phyloP scores from a whole-genome alignment of 1,140 invertebrate genomes.

The Brachionus manjavacas region DNA sequence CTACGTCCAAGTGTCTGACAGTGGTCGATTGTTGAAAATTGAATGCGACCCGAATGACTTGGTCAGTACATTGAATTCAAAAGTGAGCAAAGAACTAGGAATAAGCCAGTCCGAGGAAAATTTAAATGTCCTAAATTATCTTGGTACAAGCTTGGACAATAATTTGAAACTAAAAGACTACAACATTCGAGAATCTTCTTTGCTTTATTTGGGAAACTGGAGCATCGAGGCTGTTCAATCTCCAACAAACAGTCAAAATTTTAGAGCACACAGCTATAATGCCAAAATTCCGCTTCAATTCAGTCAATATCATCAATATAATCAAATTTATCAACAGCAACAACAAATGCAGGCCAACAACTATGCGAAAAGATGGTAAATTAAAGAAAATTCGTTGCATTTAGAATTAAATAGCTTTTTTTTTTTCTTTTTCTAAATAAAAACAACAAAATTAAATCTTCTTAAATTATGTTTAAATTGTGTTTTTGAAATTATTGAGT shows the following conservation, averaged over 20 bases:
- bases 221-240: not conserved
- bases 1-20: conserved; percentile 19
- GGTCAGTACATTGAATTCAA: not conserved
- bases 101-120: not conserved
- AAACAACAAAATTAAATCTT: too few species aligned
- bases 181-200: conserved; percentile 22
- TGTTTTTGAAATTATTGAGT: too few species aligned
- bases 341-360: not conserved
- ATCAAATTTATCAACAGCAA: not conserved
- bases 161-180: not conserved
- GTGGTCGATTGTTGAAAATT: conserved; percentile 16
- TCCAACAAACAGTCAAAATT: conserved; percentile 8
- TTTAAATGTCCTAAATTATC: not conserved
- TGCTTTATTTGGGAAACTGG: not conserved
- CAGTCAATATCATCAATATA: conserved; percentile 10
- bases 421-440: too few species aligned
- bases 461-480: too few species aligned
- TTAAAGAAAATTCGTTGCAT: not conserved
- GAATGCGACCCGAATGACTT: conserved; percentile 19
- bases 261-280: not conserved
- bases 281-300: not conserved
- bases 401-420: too few species aligned
- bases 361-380: not conserved
- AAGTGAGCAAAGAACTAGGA: not conserved
- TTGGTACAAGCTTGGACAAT: not conserved